Evolutionary conservation across 2,797 vertebrate species (phyloP), one percentile per base, ranked within the genome.

Genomic region (Syngnathus acus): DNA sequence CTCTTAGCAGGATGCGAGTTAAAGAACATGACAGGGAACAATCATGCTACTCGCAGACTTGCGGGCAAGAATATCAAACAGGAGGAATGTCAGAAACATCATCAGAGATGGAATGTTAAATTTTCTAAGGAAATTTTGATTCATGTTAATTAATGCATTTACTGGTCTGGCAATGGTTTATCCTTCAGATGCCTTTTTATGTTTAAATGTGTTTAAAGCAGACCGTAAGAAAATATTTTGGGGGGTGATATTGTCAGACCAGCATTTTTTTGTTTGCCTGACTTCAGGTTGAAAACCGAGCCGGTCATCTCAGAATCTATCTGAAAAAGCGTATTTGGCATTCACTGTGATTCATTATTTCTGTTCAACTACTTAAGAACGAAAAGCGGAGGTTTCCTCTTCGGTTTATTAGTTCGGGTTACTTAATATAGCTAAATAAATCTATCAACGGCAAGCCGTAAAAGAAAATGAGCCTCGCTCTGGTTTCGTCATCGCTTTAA

Each of bases 1-100:
- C 78, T 71, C 76, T 7, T 50, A 79, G 70, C 83, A 84, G 84
- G 82, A 79, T 84, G 81, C 77, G 79, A 87, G 78, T 86, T 78
- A 85, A 78, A 77, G 79, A 80, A 78, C 51, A 75, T 64, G 64
- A 74, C 76, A 42, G 66, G 73, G 72, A 77, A 78, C 76, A 74
- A 82, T 78, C 67, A 68, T 38, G 19, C 9, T 37, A 65, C 65
- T 62, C n/a, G 38, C 58, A 54, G 64, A 75, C 51, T 70, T 71
- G 65, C 13, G 66, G 62, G 62, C 60, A 51, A 42, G 81, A 70
- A 81, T 81, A 70, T 76, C 74, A 83, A 86, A 69, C 66, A 66
- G 61, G 65, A 70, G 54, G 43, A 75, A 71, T 65, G 66, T 76
- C 66, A 63, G 54, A 55, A 37, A 38, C 26, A 38, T 37, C 6